phyloP scores from a whole-genome alignment of 2,888 invertebrate species.

The Ellobium chinense region DNA sequence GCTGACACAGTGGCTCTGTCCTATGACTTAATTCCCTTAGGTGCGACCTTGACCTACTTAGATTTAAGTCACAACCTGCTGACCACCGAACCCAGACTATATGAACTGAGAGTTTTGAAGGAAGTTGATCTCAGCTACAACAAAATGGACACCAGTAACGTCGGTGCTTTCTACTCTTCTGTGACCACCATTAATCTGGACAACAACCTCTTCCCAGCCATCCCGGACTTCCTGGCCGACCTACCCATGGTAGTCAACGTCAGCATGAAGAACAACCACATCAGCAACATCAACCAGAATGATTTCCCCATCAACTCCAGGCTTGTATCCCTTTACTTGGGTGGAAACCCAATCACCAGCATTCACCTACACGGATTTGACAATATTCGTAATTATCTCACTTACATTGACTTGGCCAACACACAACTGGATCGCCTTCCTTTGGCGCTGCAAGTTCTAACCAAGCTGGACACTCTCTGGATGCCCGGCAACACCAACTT shows the following conservation, averaged over 20 bases:
- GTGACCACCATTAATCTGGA: constrained; percentile 1
- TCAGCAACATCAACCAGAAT: not conserved
- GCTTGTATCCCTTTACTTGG: not conserved
- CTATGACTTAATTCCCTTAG: constrained; percentile 11
- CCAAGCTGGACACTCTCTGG: constrained; percentile 17
- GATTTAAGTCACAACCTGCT: not conserved
- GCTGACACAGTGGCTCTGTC: not conserved
- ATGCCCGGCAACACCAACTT: not conserved
- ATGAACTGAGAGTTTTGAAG: not conserved
- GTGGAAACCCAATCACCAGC: not conserved
- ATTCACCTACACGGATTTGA: constrained; percentile 5
- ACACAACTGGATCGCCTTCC: constrained; percentile 2
- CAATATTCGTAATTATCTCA: not conserved
- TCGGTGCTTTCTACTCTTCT: constrained; percentile 1
- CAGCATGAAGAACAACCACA: not conserved
- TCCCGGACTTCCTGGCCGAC: not conserved
- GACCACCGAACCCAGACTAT: constrained; percentile 1
- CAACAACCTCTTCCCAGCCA: not conserved
- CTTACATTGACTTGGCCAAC: constrained; percentile 4
- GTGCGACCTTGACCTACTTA: constrained; percentile 1
- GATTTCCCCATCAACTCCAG: not conserved
- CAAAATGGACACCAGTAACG: not conserved
- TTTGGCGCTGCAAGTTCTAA: not conserved
- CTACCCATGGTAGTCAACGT: not conserved
- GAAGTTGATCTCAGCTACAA: not conserved